Base-by-base conservation (phyloP, 2,888 invertebrate genomes). In the Cecidostiba fungosa region DNA sequence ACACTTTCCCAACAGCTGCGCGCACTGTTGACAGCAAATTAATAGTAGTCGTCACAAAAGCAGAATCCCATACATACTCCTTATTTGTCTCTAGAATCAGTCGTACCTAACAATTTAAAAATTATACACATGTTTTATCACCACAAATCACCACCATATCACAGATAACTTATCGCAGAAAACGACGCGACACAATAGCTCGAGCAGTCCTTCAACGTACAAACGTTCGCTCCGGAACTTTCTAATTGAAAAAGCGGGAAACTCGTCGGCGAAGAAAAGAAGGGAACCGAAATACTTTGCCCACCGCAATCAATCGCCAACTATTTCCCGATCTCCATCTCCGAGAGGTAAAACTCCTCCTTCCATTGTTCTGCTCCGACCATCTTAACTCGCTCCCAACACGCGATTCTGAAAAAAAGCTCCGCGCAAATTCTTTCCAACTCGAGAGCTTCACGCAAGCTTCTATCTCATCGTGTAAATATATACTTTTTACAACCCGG, bases 281-380 rank as follows among this genome's bases (percentile, higher is more conserved):
- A 1, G n/a, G 23, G 54, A 59, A 59, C n/a, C 54, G 54, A 59
- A 59, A 59, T 59, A 66, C 66, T 26, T 66, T 66, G 4, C n/a
- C n/a, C 54, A 29, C 66, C 66, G 66, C 66, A 29, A 66, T 66
- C 66, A 66, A 66, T 26, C 66, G 66, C 14, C 26, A 66, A 26
- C 66, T 66, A 66, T 66, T 66, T 29, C 14, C 26, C 66, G 66
- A 66, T 66, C 66, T 26, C 66, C 26, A 29, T 66, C 66, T 16
- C 29, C 10, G 26, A 12, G 1, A 26, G 10, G 43, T 12, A 12
- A 43, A 43, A 43, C 12, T 43, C 62, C 62, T 62, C 10, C 23
- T 26, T 12, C 29, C 26, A 66, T 66, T 66, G 16, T 66, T 66
- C 66, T 1, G 43, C 43, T 66, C 29, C 4, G 29, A 66, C 29